phyloP scores from a whole-genome alignment of 1,140 invertebrate species.

The Hirudo medicinalis region DNA sequence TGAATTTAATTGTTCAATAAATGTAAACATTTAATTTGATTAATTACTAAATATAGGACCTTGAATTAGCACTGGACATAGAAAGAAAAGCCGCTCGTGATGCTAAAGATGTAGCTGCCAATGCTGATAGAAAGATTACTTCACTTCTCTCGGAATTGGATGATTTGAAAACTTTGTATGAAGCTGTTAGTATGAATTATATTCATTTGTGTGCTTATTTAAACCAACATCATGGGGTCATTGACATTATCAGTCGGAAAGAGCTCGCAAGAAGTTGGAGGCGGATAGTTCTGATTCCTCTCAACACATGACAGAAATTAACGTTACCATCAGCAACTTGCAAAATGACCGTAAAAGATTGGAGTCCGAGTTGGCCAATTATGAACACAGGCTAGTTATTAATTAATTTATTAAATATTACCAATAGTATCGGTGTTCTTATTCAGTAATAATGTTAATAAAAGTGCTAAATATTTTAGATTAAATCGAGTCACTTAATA shows the following conservation, averaged over 20 bases:
- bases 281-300: neutral
- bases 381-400: neutral
- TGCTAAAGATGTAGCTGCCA: neutral
- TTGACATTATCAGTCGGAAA: conserved; percentile 3
- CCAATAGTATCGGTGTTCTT: too few relatives aligned
- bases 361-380: neutral
- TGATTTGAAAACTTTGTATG: conserved; percentile 4
- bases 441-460: too few relatives aligned
- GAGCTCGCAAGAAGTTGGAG: conserved; percentile 13
- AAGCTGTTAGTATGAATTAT: neutral
- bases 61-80: neutral
- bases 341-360: neutral
- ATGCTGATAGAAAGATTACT: neutral
- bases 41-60: neutral
- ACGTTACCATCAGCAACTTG: conserved; percentile 15
- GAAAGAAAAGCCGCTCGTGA: conserved; percentile 8
- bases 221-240: neutral
- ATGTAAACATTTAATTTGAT: neutral
- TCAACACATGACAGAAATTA: conserved; percentile 10
- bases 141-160: conserved; percentile 9
- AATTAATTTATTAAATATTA: too few relatives aligned
- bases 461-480: too few relatives aligned
- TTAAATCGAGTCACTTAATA: too few relatives aligned
- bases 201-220: neutral
- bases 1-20: neutral